Evolutionary conservation across 2,113 vertebrate genomes (phyloP).

Genomic region (Conger conger): DNA sequence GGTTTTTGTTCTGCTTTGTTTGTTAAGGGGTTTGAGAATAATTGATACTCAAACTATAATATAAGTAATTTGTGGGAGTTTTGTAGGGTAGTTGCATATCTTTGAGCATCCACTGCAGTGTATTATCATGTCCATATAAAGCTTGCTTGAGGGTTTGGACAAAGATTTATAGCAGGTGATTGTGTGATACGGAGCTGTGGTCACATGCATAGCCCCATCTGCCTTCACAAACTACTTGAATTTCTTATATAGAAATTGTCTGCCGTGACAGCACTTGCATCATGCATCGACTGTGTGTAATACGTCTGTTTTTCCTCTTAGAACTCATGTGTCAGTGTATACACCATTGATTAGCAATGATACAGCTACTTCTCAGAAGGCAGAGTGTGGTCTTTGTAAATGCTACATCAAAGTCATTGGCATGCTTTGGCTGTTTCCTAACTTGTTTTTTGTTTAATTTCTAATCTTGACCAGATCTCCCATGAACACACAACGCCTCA

Average conservation of each 20-base stretch:
- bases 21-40: not conserved
- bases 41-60: too few species aligned
- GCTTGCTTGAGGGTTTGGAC: not conserved
- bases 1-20: not conserved
- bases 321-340: too few species aligned
- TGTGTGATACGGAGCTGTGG: not conserved
- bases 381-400: too few species aligned
- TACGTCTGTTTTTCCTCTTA: not conserved
- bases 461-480: too few species aligned
- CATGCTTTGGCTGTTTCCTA: too few species aligned
- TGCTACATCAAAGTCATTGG: too few species aligned
- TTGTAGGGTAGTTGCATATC: not conserved
- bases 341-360: too few species aligned
- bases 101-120: not conserved
- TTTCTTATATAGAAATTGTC: not conserved
- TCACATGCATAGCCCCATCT: not conserved
- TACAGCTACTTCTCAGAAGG: too few species aligned
- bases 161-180: not conserved
- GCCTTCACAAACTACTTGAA: not conserved
- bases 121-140: not conserved
- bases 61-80: not conserved
- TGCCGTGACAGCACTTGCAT: not conserved
- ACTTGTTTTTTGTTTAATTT: too few species aligned
- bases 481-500: too few species aligned
- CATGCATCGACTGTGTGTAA: not conserved